These are phyloP conservation scores for Timema cristinae DNA, from an alignment of 2,888 invertebrate species.

Conservation along the genomic window DNA sequence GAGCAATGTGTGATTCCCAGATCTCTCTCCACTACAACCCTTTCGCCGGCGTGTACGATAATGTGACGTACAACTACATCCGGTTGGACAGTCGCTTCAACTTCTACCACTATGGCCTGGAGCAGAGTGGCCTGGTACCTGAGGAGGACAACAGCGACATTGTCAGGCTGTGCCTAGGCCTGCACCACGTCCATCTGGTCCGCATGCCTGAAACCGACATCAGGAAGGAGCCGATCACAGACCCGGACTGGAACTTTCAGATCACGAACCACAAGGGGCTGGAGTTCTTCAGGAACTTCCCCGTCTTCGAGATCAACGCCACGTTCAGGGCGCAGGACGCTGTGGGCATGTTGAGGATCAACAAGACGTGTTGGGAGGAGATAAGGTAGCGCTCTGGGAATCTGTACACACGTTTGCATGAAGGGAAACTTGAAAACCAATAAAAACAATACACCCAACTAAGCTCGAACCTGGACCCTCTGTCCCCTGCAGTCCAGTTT, in stretches of 20 bases:
- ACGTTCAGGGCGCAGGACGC: background rate
- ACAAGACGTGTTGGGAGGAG: too few relatives aligned
- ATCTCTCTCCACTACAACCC: too few relatives aligned
- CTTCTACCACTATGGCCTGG: background rate
- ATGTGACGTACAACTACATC: background rate
- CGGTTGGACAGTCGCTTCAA: background rate
- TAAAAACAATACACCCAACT: too few relatives aligned
- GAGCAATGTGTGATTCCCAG: too few relatives aligned
- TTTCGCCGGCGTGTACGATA: background rate
- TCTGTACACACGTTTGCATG: too few relatives aligned
- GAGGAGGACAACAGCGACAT: background rate
- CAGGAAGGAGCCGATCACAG: background rate
- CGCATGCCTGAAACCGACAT: too few relatives aligned
- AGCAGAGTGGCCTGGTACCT: too few relatives aligned
- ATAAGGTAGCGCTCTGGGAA: too few relatives aligned
- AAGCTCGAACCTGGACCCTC: too few relatives aligned
- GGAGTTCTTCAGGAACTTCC: conserved; percentile 9
- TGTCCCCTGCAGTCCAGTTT: too few relatives aligned
- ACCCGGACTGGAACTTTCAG: background rate
- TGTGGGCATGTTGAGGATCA: background rate
- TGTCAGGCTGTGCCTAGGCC: background rate
- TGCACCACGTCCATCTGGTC: background rate
- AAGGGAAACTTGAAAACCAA: too few relatives aligned
- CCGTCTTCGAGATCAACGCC: conserved; percentile 4
- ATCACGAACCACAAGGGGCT: conserved; percentile 8